These are phyloP conservation scores for Neotoxoptera formosana DNA, from an alignment of 1,140 invertebrate genomes.

Conservation along the genomic window DNA sequence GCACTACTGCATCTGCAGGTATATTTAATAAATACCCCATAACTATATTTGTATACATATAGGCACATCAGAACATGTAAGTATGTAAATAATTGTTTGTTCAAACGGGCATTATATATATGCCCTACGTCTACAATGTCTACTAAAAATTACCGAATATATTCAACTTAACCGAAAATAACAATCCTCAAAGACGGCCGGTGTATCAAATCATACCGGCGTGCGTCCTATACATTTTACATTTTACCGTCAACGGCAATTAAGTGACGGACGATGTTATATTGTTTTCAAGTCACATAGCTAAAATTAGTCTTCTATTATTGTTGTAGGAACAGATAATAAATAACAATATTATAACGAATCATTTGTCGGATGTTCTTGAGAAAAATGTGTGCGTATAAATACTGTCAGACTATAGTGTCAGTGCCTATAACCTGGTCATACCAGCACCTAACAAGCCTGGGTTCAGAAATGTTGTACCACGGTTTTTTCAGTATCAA, in stretches of 20 bases:
- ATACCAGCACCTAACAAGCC: neutral
- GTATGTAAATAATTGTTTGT: neutral
- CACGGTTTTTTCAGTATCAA: neutral
- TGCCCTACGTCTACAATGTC: neutral
- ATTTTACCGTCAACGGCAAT: neutral
- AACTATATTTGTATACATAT: neutral
- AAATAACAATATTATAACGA: slow-evolving; percentile 10
- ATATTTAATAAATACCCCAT: neutral
- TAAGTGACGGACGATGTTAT: slow-evolving; percentile 26
- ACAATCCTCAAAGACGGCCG: neutral
- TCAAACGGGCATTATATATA: neutral
- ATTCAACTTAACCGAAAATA: neutral
- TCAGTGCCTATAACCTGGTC: neutral
- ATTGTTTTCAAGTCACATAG: neutral
- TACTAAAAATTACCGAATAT: slow-evolving; percentile 5
- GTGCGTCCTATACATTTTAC: neutral
- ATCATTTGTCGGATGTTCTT: neutral
- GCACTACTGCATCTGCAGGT: neutral
- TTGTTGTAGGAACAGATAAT: neutral
- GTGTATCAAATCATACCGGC: neutral
- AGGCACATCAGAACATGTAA: neutral
- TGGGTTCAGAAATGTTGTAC: neutral
- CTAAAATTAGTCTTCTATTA: slow-evolving; percentile 39
- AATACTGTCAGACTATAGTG: neutral
- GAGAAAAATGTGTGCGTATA: neutral